Evolutionary conservation across 2,113 vertebrate species (phyloP).

Genomic region (Pseudonaja textilis): DNA sequence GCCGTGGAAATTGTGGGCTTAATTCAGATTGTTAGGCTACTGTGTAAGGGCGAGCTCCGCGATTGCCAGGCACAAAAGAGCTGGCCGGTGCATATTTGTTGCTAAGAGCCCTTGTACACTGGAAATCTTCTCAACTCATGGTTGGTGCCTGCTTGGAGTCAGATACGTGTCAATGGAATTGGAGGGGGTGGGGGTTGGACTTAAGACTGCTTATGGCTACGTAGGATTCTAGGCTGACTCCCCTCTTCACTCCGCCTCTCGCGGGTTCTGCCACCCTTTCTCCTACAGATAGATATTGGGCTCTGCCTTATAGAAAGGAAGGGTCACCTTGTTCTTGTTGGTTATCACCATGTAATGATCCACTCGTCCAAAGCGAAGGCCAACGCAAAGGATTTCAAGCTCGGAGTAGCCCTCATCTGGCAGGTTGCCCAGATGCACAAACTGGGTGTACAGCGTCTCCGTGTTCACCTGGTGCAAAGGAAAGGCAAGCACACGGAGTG

Average conservation of each 20-base stretch:
- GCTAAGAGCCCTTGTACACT: background rate
- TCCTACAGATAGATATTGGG: background rate
- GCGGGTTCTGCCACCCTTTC: background rate
- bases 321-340: constrained; percentile 72
- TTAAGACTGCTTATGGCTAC: background rate
- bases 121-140: background rate
- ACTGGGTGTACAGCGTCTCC: constrained; percentile 51
- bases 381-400: constrained; percentile 70
- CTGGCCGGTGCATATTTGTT: background rate
- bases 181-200: background rate
- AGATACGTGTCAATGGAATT: background rate
- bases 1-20: no score
- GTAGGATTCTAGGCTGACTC: background rate
- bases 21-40: no score
- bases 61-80: background rate
- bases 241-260: background rate
- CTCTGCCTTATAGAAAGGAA: background rate
- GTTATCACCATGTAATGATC: constrained; percentile 68
- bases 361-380: constrained; percentile 74
- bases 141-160: background rate
- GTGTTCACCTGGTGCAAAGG: constrained; percentile 45
- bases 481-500: rapidly evolving
- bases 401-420: constrained; percentile 69
- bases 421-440: constrained; percentile 72
- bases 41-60: no score